Evolutionary conservation across 2,797 vertebrate genomes (phyloP).

Genomic region (Epinephelus coioides): DNA sequence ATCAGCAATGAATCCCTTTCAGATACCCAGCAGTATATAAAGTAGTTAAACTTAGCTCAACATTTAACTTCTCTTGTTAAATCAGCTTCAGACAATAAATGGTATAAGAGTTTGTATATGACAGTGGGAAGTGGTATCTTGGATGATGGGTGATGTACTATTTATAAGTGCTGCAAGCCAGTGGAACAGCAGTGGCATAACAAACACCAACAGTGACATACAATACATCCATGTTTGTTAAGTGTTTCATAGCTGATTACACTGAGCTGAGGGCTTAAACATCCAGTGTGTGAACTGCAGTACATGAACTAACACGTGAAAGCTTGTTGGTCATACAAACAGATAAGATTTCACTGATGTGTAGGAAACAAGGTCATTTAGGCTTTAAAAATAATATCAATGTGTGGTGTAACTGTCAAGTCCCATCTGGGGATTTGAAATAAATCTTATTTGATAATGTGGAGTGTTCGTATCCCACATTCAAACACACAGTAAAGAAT

Average conservation of each 20-base stretch:
- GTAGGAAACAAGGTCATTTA: background rate
- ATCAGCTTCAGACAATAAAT: background rate
- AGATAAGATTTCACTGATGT: background rate
- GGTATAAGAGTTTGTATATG: background rate
- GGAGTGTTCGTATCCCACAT: background rate
- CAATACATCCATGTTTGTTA: background rate
- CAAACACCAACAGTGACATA: background rate
- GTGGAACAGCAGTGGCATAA: background rate
- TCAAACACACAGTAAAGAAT: background rate
- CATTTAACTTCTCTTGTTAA: no score
- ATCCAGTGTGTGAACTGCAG: background rate
- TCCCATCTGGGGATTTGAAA: background rate
- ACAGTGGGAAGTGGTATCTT: background rate
- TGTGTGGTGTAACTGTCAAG: background rate
- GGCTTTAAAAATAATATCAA: background rate
- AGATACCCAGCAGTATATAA: no score
- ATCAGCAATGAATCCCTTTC: no score
- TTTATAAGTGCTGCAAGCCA: background rate
- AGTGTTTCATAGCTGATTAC: background rate
- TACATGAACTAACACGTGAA: background rate
- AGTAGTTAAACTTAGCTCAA: no score
- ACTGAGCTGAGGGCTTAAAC: background rate
- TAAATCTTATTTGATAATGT: background rate
- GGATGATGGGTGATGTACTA: background rate
- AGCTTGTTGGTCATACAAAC: no score